A percentile compares a stretch with the other conserved stretches of the same genome.
Conservation (phyloP, 2,888 invertebrate genomes). For the Scrobipalpa costella region DNA sequence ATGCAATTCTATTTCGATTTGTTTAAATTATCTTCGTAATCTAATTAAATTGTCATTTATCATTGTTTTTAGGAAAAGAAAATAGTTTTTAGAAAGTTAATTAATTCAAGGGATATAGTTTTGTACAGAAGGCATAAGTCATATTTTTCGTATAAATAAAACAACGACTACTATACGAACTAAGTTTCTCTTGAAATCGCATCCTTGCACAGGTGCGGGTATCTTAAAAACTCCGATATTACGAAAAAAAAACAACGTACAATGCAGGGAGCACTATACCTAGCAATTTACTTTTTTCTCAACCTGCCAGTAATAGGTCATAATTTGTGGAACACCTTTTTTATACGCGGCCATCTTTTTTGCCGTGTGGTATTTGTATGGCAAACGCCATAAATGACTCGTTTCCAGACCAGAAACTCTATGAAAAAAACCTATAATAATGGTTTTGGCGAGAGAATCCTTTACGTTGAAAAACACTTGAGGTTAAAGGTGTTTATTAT, state of each 20-base stretch:
- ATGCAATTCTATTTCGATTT: too few relatives aligned
- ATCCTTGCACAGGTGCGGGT: not conserved
- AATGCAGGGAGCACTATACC: constrained; percentile 2
- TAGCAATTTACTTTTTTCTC: constrained; percentile 31
- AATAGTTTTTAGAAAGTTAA: too few relatives aligned
- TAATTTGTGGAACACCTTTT: constrained; percentile 33
- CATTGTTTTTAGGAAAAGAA: too few relatives aligned
- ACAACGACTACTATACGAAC: not conserved
- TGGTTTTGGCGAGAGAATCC: not conserved
- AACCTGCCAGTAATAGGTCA: constrained; percentile 31
- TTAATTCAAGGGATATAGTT: too few relatives aligned
- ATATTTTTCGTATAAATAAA: not conserved
- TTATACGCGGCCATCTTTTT: constrained; percentile 18
- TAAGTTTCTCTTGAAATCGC: not conserved
- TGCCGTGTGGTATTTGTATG: constrained; percentile 5
- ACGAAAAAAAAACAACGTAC: not conserved
- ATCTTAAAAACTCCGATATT: constrained; percentile 14
- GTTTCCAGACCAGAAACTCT: too few relatives aligned
- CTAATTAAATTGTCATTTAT: too few relatives aligned
- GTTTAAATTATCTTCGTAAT: too few relatives aligned
- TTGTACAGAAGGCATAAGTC: too few relatives aligned
- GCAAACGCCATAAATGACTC: constrained; percentile 23
- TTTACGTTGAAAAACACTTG: constrained; percentile 8
- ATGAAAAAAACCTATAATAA: constrained; percentile 9
- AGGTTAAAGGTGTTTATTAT: constrained; percentile 7